phyloP scores from a whole-genome alignment of 2,113 vertebrate genomes.

The Oncorhynchus kisutch region DNA sequence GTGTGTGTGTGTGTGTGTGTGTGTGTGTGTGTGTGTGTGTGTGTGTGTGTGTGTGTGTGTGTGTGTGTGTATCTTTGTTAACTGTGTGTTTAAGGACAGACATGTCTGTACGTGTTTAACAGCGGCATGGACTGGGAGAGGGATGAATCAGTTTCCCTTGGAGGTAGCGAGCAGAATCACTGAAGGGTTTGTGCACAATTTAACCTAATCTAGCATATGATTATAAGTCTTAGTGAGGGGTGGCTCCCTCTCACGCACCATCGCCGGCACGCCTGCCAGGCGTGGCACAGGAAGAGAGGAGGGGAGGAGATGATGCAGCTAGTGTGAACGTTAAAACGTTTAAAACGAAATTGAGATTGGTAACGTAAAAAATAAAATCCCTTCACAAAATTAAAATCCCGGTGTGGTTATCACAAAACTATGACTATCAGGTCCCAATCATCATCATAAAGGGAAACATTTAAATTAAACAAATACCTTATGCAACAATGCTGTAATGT shows the following conservation, averaged over 20 bases:
- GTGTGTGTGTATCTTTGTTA: slow-evolving; percentile 3
- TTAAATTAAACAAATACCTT: too few species aligned
- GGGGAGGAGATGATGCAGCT: neutral
- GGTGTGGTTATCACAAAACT: too few species aligned
- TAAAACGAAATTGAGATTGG: too few species aligned
- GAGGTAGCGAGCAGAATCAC: slow-evolving; percentile 53
- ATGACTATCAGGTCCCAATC: too few species aligned
- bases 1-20: neutral
- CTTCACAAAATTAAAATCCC: too few species aligned
- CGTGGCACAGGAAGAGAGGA: neutral
- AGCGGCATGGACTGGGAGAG: neutral
- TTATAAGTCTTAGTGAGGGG: slow-evolving; percentile 54
- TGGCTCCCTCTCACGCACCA: slow-evolving; percentile 50
- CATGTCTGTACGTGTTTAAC: neutral
- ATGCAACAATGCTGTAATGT: too few species aligned
- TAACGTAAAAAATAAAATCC: too few species aligned
- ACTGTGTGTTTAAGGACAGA: slow-evolving; percentile 1
- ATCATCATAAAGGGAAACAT: too few species aligned
- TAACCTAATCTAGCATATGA: slow-evolving; percentile 62
- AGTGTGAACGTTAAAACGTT: too few species aligned
- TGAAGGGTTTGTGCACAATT: slow-evolving; percentile 55
- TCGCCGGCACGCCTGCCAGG: slow-evolving; percentile 39
- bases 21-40: neutral
- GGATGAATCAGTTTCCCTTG: slow-evolving; percentile 51
- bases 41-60: neutral